These are phyloP conservation scores for Cryptosula pallasiana DNA, from an alignment of 2,888 invertebrate species.

Conservation along the genomic window DNA sequence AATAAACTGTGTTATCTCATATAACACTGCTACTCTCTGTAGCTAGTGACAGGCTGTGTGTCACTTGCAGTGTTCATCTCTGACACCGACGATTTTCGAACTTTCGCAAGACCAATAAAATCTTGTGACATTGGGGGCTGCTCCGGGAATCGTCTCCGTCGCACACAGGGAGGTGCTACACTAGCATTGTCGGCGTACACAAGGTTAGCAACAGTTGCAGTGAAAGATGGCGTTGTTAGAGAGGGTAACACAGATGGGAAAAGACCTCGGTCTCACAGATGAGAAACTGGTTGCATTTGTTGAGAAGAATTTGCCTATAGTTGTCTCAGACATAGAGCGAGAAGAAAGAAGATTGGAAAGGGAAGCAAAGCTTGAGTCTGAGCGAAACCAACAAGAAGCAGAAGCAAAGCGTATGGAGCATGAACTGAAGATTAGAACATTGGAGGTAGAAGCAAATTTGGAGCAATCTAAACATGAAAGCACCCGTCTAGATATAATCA, in stretches of 20 bases:
- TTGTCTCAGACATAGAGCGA: not conserved
- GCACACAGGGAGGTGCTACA: not conserved
- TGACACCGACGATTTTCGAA: no score
- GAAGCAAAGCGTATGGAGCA: not conserved
- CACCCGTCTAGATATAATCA: not conserved
- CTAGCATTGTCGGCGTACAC: not conserved
- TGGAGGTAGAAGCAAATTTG: not conserved
- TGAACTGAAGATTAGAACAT: not conserved
- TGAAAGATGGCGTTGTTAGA: not conserved
- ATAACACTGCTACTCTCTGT: no score
- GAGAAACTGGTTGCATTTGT: not conserved
- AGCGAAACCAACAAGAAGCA: not conserved
- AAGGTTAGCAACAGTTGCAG: not conserved
- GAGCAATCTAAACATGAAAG: no score
- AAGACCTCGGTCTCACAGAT: not conserved
- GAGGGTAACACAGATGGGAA: not conserved
- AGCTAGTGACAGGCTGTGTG: no score
- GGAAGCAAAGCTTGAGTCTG: not conserved
- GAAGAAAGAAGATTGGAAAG: not conserved
- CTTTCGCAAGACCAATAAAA: no score
- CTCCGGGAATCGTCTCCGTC: not conserved
- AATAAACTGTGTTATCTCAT: no score
- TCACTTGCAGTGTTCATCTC: no score
- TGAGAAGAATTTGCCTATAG: not conserved
- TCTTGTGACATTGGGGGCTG: slow-evolving; percentile 2